Base-by-base conservation (phyloP, 2,888 invertebrate genomes). In the Sarcophaga variegata region DNA sequence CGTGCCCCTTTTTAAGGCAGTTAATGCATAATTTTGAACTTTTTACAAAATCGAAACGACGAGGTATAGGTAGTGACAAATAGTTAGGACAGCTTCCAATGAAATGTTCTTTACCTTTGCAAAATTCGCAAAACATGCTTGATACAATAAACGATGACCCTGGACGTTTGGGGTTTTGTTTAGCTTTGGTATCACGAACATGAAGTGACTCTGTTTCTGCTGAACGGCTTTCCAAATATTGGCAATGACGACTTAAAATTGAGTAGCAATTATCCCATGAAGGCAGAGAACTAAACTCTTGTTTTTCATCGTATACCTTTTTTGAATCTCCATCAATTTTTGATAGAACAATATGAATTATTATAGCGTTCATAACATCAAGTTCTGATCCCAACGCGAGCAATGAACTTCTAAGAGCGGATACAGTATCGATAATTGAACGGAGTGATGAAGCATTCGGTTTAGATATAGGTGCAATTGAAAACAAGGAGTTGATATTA, bases 21-120 rank as follows among this genome's bases (percentile, higher is more conserved):
- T 84, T 84, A 14, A 80, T 76, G 12, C 71, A 84, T 3, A 70
- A 49, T 12, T 70, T 66, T n/a, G 22, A n/a, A 27, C 66, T n/a
- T 60, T 84, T 84, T 11, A 64, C 84, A 10, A 80, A 80, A 14
- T 84, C 70, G 54, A 84, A 80, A 47, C 66, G 75, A 20, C 37
- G 59, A 64, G 49, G 10, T 66, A 66, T 37, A 6, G 72, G 22
- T 14, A 77, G 60, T 12, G 22, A 14, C 45, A 76, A 66, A 60
- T 64, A 83, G 12, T n/a, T 72, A 4, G 72, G 20, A 66, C 76
- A 62, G 37, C 49, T 62, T n/a, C 74, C 63, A 45, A 20, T 62
- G 17, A 37, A 74, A 20, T 74, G 67, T 2, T 67, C 20, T n/a
- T 72, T 80, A 14, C 25, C 2, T n/a, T 64, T 72, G 25, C 63